A percentile compares a stretch with the other conserved stretches of the same genome.
Evolutionary conservation across 2,888 invertebrate species (phyloP).

Genomic region (Operophtera brumata): DNA sequence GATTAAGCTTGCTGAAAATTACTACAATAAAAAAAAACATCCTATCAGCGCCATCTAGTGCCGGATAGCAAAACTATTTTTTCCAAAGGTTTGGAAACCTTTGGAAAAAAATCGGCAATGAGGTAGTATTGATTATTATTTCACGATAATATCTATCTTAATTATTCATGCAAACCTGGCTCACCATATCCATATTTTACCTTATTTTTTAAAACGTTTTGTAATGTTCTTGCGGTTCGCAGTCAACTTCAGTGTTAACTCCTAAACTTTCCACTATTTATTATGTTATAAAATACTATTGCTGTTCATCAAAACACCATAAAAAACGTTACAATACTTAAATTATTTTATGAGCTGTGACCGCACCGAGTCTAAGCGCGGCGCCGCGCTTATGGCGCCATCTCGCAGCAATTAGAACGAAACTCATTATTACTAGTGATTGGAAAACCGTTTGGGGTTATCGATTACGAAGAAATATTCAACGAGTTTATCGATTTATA

Average conservation of each 20-base stretch:
- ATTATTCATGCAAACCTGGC: too few relatives aligned
- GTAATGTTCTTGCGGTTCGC: background rate
- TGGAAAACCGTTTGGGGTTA: slow-evolving; percentile 30
- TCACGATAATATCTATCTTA: background rate
- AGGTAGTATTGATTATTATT: background rate
- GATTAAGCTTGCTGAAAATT: background rate
- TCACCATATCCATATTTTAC: too few relatives aligned
- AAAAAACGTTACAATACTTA: slow-evolving; percentile 22
- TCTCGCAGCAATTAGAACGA: slow-evolving; percentile 23
- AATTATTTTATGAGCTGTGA: slow-evolving; percentile 32
- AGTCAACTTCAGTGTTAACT: background rate
- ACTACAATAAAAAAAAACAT: too few relatives aligned
- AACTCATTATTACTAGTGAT: slow-evolving; percentile 28
- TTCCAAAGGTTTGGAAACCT: too few relatives aligned
- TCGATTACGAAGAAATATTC: slow-evolving; percentile 30
- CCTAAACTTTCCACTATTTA: slow-evolving; percentile 9
- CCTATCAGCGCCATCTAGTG: slow-evolving; percentile 58
- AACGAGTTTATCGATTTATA: slow-evolving; percentile 30
- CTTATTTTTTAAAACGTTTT: background rate
- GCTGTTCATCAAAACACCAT: slow-evolving; percentile 24
- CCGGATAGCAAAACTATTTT: slow-evolving; percentile 52
- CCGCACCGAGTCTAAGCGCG: slow-evolving; percentile 34
- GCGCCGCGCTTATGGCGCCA: slow-evolving; percentile 29
- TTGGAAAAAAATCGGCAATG: too few relatives aligned
- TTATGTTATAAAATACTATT: slow-evolving; percentile 23